These are phyloP conservation scores for Perizoma affinitatum DNA, from an alignment of 2,888 invertebrate species.

Conservation along the genomic window DNA sequence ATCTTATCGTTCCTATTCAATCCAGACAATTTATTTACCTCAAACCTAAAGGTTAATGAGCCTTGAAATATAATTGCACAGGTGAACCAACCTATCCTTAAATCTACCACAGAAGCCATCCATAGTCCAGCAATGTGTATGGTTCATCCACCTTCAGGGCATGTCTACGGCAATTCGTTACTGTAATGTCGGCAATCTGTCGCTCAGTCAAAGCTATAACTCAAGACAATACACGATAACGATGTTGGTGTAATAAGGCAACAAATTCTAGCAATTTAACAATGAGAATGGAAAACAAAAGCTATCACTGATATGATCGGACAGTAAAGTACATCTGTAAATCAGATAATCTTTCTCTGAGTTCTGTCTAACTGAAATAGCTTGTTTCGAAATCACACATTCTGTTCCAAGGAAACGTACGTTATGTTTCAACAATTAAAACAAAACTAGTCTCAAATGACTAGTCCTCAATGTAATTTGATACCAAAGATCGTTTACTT, in stretches of 20 bases:
- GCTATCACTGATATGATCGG: too few relatives aligned
- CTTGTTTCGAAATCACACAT: neutral
- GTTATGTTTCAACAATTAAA: neutral
- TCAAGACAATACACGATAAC: constrained; percentile 33
- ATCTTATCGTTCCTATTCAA: neutral
- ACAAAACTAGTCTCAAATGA: too few relatives aligned
- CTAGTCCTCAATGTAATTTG: neutral
- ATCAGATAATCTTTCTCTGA: too few relatives aligned
- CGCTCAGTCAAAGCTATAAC: constrained; percentile 54
- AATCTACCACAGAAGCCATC: constrained; percentile 4
- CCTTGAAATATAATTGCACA: constrained; percentile 13
- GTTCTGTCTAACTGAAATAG: too few relatives aligned
- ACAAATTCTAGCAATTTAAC: constrained; percentile 17
- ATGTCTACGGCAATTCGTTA: constrained; percentile 75
- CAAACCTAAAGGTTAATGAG: constrained; percentile 6
- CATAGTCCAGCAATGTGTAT: constrained; percentile 20
- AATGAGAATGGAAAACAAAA: constrained; percentile 4
- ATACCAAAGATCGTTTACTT: neutral
- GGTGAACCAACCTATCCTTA: constrained; percentile 25
- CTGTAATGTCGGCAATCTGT: constrained; percentile 79
- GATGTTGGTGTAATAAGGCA: constrained; percentile 21
- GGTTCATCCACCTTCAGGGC: constrained; percentile 66
- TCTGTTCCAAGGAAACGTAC: neutral
- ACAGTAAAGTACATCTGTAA: too few relatives aligned
- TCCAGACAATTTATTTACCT: neutral